Evolutionary conservation across 2,113 vertebrate species (phyloP).

Genomic region (Takifugu flavidus): DNA sequence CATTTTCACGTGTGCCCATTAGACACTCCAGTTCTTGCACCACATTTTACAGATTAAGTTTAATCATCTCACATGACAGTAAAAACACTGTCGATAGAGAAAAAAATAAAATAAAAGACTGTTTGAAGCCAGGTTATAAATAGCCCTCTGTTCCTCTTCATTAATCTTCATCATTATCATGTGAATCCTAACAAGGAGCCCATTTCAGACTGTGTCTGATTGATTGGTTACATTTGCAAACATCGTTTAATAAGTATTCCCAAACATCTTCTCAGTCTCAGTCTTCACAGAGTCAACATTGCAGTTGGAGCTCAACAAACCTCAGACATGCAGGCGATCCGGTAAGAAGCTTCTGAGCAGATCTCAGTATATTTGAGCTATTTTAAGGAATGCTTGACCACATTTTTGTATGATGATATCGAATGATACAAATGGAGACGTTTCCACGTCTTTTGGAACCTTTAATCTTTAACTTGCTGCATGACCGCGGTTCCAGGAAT

Average conservation of each 20-base stretch:
- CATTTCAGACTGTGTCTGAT: slow-evolving; percentile 15
- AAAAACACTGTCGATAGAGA: background rate
- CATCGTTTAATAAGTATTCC: background rate
- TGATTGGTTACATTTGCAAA: slow-evolving; percentile 36
- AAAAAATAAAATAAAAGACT: background rate
- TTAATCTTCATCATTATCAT: slow-evolving; percentile 12
- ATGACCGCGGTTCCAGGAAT: slow-evolving; percentile 7
- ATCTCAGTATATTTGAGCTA: background rate
- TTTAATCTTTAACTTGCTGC: background rate
- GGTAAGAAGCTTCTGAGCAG: slow-evolving; percentile 36
- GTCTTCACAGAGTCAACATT: slow-evolving; percentile 19
- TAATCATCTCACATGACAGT: background rate
- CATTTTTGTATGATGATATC: background rate
- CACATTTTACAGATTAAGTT: background rate
- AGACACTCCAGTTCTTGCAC: background rate
- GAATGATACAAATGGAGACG: background rate
- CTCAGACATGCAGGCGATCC: slow-evolving; percentile 54
- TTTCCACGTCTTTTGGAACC: slow-evolving; percentile 1
- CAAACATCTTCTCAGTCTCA: too few species aligned
- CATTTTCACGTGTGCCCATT: slow-evolving; percentile 34
- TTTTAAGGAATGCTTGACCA: background rate
- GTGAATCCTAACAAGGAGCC: slow-evolving; percentile 7
- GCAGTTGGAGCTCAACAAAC: background rate
- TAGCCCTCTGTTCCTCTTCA: slow-evolving; percentile 8
- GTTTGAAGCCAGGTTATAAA: slow-evolving; percentile 1